Evolutionary conservation across 2,888 invertebrate species (phyloP), one percentile per base, ranked within the genome.

Genomic region (Trichopoda pennipes): DNA sequence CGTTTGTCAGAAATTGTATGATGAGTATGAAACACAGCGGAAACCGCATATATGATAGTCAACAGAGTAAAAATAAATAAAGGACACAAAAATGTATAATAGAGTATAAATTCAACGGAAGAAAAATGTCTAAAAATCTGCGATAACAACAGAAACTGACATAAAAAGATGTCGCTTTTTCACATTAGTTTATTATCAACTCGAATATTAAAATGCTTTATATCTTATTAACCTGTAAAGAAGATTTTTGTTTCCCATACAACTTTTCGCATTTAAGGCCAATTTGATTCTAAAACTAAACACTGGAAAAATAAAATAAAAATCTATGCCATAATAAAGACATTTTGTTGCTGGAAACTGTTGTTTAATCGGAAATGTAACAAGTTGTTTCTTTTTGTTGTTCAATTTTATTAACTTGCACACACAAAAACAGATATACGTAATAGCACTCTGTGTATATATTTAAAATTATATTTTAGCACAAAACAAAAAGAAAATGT

Each of bases 341-440:
- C 44, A 75, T 78, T 82, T 66, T 78, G 60, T 55, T 78, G 60
- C 70, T 69, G 74, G 78, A 78, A 60, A 55, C 32, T 78, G 70
- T 75, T 78, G 78, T 23, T 66, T 32, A 75, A 66, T 49, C 78
- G 81, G 81, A 82, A 78, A 82, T 82, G 74, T 78, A 78, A 82
- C 78, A 82, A 82, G 81, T 82, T 82, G 81, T 78, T 68, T 64
- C 44, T 60, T 74, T 77, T 74, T 64, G 61, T 74, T 64, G 35
- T 56, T 51, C 58, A 75, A 58, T 69, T 80, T 58, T 58, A 80
- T 66, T 51, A 64, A 49, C 44, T 75, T 56, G 38, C 47, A 56
- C 35, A 64, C n/a, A 35, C 21, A 63, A n/a, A 42, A 53, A 42
- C 23, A 17, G 10, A 68, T 3, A 7, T 53, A 38, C 38, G 12